phyloP scores from a whole-genome alignment of 2,113 vertebrate genomes.

The Eublepharis macularius region DNA sequence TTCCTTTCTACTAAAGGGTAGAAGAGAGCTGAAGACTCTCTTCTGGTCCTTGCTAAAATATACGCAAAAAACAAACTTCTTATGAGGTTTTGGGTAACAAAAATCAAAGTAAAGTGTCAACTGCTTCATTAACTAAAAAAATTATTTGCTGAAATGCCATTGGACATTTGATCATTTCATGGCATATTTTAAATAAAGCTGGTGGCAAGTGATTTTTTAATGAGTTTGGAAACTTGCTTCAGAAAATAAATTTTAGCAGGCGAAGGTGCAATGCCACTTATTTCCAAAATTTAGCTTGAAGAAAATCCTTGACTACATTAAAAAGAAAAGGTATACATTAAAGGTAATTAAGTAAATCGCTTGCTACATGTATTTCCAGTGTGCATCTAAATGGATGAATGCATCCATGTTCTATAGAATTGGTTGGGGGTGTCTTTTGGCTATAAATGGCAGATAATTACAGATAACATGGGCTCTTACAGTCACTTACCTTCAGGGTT shows the following conservation, averaged over 20 bases:
- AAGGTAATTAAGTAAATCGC: too few species aligned
- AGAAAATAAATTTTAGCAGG: too few species aligned
- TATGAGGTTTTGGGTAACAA: neutral
- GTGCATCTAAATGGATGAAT: neutral
- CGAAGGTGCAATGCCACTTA: too few species aligned
- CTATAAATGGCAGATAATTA: neutral
- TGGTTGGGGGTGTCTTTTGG: neutral
- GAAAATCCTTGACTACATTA: too few species aligned
- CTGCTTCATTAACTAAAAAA: neutral
- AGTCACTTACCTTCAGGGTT: conserved; percentile 67
- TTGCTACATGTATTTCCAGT: neutral
- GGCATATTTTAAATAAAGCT: neutral
- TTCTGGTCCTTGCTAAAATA: neutral
- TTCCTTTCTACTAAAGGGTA: too few species aligned
- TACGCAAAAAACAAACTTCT: neutral
- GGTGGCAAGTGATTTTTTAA: neutral
- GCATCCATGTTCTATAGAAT: neutral
- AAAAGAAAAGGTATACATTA: too few species aligned
- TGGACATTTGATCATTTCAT: neutral
- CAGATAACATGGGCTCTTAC: neutral
- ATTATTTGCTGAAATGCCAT: neutral
- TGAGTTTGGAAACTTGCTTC: neutral
- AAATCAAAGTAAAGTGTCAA: neutral
- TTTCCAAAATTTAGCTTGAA: too few species aligned
- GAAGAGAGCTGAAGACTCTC: neutral